Evolutionary conservation across 2,888 invertebrate species (phyloP).

Genomic region (Nomada goodeniana): DNA sequence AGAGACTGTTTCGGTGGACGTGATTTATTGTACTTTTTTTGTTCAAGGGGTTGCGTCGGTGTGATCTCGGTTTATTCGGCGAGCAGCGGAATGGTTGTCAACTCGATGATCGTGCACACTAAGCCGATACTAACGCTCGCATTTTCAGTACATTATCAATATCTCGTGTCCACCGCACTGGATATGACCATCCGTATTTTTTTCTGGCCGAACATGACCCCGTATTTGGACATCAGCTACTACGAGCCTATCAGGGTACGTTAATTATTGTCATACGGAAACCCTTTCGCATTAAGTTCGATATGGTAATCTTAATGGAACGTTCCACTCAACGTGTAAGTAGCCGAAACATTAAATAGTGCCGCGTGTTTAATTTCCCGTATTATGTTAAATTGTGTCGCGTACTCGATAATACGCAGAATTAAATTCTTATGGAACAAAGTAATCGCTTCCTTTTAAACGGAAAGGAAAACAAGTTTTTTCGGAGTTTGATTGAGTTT

Average conservation of each 20-base stretch:
- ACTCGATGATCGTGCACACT: background rate
- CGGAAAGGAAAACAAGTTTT: too few species aligned
- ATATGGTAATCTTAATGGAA: too few species aligned
- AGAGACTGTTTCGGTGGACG: background rate
- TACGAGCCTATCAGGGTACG: slow-evolving; percentile 66
- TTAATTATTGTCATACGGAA: background rate
- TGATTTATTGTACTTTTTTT: background rate
- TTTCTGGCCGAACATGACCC: slow-evolving; percentile 60
- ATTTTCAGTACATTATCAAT: slow-evolving; percentile 73
- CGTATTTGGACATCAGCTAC: slow-evolving; percentile 63
- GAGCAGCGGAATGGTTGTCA: slow-evolving; percentile 12
- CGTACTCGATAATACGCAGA: too few species aligned
- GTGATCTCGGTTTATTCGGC: slow-evolving; percentile 18
- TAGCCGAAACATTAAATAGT: too few species aligned
- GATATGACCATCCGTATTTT: slow-evolving; percentile 66
- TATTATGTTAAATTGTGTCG: too few species aligned
- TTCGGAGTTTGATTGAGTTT: too few species aligned
- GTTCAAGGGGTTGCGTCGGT: slow-evolving; percentile 68
- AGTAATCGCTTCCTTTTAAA: too few species aligned
- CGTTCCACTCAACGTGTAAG: too few species aligned
- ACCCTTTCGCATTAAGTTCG: too few species aligned
- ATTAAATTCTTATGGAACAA: too few species aligned
- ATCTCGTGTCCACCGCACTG: slow-evolving; percentile 61
- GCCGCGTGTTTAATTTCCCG: too few species aligned
- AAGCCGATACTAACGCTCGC: slow-evolving; percentile 54